Evolutionary conservation across 2,113 vertebrate species (phyloP).

Genomic region (Xyliphius kryptos): DNA sequence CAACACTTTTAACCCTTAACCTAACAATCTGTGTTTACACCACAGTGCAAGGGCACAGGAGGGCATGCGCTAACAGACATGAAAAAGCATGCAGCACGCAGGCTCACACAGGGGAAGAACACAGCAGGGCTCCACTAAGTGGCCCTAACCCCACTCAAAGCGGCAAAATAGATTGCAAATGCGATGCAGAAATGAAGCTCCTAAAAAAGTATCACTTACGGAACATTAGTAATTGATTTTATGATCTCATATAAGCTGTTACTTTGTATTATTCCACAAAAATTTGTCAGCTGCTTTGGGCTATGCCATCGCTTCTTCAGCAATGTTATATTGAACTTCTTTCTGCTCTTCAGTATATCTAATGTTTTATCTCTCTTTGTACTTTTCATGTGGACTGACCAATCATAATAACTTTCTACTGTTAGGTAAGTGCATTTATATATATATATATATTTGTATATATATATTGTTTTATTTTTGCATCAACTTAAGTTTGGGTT

Average conservation of each 20-base stretch:
- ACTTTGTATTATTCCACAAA: background rate
- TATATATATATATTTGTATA: no score
- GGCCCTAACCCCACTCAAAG: constrained; percentile 3
- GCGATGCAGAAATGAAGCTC: background rate
- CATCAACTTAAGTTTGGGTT: no score
- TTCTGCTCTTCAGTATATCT: no score
- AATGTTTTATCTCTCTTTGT: no score
- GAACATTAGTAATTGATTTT: background rate
- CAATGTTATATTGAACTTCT: no score
- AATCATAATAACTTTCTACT: no score
- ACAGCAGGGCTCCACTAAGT: constrained; percentile 8
- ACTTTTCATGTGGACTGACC: no score
- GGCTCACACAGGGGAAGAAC: constrained; percentile 9
- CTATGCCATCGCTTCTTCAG: no score
- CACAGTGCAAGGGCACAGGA: constrained; percentile 59
- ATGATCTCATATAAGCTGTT: background rate
- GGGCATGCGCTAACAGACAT: constrained; percentile 44
- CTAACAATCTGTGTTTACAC: constrained; percentile 86
- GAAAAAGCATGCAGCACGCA: constrained; percentile 33
- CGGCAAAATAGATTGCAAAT: background rate
- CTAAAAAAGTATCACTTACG: background rate
- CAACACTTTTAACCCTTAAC: constrained; percentile 86
- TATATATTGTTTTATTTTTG: no score
- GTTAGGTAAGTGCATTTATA: no score
- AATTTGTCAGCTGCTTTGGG: background rate